Base-by-base conservation (phyloP, 2,888 invertebrate species). In the Drosophila ustulata region DNA sequence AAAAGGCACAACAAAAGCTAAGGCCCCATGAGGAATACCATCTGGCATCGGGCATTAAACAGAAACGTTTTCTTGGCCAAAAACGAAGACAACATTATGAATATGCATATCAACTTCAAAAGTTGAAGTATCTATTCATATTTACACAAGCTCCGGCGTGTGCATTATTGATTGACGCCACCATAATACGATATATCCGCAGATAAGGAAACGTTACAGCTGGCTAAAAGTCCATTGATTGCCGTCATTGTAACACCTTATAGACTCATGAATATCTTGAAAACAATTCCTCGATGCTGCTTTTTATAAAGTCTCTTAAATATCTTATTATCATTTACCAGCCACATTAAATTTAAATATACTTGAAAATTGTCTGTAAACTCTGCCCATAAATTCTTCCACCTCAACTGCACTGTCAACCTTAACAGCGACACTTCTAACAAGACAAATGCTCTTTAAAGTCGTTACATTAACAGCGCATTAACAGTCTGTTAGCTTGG, bases 81-180 rank as follows among this genome's bases (percentile, higher is more conserved):
- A 46, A 39, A 25, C 32, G 43, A 66, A 34, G 26, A 62, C 52
- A 50, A 62, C 52, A 50, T 50, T 64, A 28, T 43, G 61, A 47
- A 58, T 76, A 77, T 72, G 72, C 66, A 83, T 83, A 82, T 84
- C 75, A 67, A 87, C 87, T 82, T 87, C 79, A 81, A 67, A 78
- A 65, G 62, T 63, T 71, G 63, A 61, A 76, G 62, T 47, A 47
- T 37, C 23, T 41, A 47, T 55, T 47, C 37, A 43, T 71, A 66
- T 75, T 63, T 76, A 50, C 49, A 52, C 41, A 65, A 18, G 6
- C 13, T 25, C 6, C 45, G 7, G n/a, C 30, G 28, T 28, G 11
- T 34, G 26, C 32, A 26, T 56, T 46, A 56, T 46, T 56, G 56
- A 56, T 56, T 46, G 56, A 56, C 45, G 45, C 55, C 53, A 30